phyloP scores from a whole-genome alignment of 2,113 vertebrate genomes.

The Ranitomeya variabilis region DNA sequence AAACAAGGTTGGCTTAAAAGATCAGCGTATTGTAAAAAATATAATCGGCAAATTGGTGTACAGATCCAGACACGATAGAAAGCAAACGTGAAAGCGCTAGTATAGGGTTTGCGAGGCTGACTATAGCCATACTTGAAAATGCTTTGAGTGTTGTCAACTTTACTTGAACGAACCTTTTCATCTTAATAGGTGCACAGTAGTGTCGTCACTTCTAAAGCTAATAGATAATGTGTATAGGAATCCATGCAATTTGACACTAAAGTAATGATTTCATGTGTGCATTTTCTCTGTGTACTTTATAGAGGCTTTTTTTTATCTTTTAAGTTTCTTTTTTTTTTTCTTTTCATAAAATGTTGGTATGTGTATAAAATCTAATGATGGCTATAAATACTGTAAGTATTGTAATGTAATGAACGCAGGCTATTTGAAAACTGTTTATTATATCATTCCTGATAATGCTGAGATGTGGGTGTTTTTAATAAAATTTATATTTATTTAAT shows the following conservation, averaged over 20 bases:
- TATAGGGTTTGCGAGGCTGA: slow-evolving; percentile 84
- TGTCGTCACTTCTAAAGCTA: slow-evolving; percentile 85
- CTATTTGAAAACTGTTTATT: slow-evolving; percentile 99
- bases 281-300: slow-evolving; percentile 80
- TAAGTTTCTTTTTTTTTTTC: slow-evolving; percentile 72
- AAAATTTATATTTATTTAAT: slow-evolving; percentile 99
- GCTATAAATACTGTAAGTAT: slow-evolving; percentile 99
- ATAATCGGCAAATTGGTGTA: slow-evolving; percentile 77
- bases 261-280: slow-evolving; percentile 78
- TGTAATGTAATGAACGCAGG: slow-evolving; percentile 99
- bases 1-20: slow-evolving; percentile 61
- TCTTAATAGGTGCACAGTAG: slow-evolving; percentile 82
- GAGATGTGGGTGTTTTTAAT: slow-evolving; percentile 99
- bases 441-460: slow-evolving; percentile 99
- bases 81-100: slow-evolving; percentile 70
- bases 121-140: slow-evolving; percentile 97
- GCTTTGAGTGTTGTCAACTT: slow-evolving; percentile 90
- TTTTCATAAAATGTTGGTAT: slow-evolving; percentile 82
- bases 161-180: slow-evolving; percentile 94
- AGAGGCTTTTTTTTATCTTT: slow-evolving; percentile 65
- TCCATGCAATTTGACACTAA: slow-evolving; percentile 92
- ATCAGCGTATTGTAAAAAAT: slow-evolving; percentile 67
- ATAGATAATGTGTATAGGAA: slow-evolving; percentile 81
- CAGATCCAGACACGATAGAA: slow-evolving; percentile 78
- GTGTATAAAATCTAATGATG: slow-evolving; percentile 84